Conservation (phyloP, 2,113 vertebrate species). For the Ctenomys sociabilis region DNA sequence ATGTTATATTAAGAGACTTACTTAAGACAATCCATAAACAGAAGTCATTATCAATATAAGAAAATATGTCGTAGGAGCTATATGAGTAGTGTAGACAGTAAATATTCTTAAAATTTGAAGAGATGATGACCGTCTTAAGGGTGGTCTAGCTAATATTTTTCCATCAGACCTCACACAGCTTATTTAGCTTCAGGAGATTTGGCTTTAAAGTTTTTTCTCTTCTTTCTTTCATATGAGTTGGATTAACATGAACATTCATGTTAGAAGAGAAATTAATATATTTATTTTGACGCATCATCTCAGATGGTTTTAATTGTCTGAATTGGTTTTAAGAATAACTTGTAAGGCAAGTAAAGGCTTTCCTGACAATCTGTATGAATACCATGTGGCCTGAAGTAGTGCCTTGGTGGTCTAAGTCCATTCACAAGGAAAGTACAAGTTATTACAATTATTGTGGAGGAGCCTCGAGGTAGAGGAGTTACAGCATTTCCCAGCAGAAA, state of each 20-base stretch:
- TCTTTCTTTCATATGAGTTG: slow-evolving; percentile 50
- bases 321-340: slow-evolving; percentile 69
- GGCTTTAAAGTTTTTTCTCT: slow-evolving; percentile 33
- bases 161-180: not conserved
- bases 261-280: slow-evolving; percentile 57
- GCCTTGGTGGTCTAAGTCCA: slow-evolving; percentile 61
- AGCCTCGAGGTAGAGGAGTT: not conserved
- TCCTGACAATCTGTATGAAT: slow-evolving; percentile 56
- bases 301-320: slow-evolving; percentile 72
- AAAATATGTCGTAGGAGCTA: not conserved
- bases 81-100: not conserved
- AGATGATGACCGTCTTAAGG: not conserved
- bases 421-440: slow-evolving; percentile 54
- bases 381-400: slow-evolving; percentile 55
- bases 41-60: not conserved
- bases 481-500: slow-evolving; percentile 51
- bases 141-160: slow-evolving; percentile 26
- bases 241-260: slow-evolving; percentile 53
- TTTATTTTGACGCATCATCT: slow-evolving; percentile 39
- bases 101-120: not conserved
- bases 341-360: slow-evolving; percentile 54
- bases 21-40: slow-evolving; percentile 1
- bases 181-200: not conserved
- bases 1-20: not conserved
- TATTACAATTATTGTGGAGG: slow-evolving; percentile 50